phyloP scores from a whole-genome alignment of 2,113 vertebrate species.

The Tupaia chinensis region DNA sequence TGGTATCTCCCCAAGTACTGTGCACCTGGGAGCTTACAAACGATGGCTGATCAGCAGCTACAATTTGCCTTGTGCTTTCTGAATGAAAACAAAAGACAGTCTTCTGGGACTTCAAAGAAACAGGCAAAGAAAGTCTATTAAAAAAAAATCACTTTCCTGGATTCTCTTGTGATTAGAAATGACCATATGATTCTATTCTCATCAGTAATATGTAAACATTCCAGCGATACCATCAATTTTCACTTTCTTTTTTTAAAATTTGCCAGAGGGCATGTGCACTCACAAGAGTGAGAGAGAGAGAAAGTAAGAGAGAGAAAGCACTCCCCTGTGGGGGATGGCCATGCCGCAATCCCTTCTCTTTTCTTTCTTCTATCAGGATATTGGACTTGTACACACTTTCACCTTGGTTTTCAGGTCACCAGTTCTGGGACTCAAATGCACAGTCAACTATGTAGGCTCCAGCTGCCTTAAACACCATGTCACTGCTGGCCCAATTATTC shows the following conservation, averaged over 20 bases:
- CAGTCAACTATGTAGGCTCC: no score
- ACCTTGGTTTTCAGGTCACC: no score
- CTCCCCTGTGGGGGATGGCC: no score
- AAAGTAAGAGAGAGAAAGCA: no score
- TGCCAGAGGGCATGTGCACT: no score
- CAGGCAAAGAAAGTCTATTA: neutral
- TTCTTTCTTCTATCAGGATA: no score
- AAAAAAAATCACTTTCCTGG: neutral
- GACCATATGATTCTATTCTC: neutral
- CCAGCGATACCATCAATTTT: neutral
- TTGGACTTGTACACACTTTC: no score
- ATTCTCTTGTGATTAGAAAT: neutral
- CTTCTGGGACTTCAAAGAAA: neutral
- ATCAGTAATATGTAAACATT: neutral
- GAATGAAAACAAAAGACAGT: neutral
- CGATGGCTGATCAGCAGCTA: neutral
- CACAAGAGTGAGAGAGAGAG: no score
- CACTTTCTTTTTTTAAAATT: neutral
- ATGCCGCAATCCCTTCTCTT: no score
- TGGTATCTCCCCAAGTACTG: accelerated
- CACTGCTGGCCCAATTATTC: no score
- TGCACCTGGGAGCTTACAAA: neutral
- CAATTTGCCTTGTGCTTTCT: neutral
- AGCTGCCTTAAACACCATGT: no score
- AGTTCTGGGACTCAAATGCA: no score